Conservation (phyloP, 2,113 vertebrate species). For the Pithys albifrons region DNA sequence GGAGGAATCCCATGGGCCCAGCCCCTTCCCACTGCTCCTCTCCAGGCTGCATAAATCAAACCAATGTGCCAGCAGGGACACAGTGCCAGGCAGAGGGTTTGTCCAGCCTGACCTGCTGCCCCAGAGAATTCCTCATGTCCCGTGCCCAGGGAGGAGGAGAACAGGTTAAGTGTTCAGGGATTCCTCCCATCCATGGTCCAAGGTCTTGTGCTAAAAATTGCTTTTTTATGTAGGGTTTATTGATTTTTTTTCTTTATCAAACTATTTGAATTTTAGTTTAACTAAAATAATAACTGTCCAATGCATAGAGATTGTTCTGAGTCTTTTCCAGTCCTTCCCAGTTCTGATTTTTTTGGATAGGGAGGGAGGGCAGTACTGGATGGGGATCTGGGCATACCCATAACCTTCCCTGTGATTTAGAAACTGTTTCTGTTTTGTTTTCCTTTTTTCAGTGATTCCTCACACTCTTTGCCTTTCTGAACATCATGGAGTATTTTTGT, state of each 20-base stretch:
- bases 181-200: neutral
- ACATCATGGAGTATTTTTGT: fast-evolving
- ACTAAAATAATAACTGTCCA: neutral
- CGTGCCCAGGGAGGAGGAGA: neutral
- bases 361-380: neutral
- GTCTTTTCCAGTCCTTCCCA: neutral
- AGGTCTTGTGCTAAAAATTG: neutral
- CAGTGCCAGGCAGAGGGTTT: neutral
- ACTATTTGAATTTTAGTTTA: neutral
- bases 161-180: no score
- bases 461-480: neutral
- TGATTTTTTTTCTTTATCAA: neutral
- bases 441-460: neutral
- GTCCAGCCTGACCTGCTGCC: neutral
- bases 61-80: neutral
- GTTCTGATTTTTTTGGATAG: no score
- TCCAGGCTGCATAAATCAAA: neutral
- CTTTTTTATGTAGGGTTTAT: neutral
- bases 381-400: neutral
- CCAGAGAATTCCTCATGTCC: neutral
- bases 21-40: neutral
- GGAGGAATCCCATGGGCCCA: neutral
- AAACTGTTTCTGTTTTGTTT: no score
- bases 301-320: neutral
- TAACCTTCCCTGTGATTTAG: neutral